Percentiles rank a stretch among this genome's conserved stretches.
phyloP scores from a whole-genome alignment of 1,140 invertebrate species.

The Formica exsecta region DNA sequence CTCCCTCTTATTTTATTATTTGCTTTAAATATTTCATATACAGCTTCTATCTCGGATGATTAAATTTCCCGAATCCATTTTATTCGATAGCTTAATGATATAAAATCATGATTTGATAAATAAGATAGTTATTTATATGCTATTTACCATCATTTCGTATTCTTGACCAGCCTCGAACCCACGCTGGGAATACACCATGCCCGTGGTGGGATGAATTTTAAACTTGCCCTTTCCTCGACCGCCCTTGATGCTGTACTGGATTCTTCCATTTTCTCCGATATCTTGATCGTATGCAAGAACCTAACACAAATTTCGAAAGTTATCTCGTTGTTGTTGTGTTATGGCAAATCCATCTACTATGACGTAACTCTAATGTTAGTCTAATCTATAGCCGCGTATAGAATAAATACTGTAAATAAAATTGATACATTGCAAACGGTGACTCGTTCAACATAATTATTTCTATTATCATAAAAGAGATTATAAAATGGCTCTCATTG shows the following conservation, averaged over 20 bases:
- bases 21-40: neutral
- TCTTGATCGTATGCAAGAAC: slow-evolving; percentile 95
- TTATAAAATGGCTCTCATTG: neutral
- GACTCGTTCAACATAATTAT: neutral
- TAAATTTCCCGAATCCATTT: neutral
- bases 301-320: slow-evolving; percentile 85
- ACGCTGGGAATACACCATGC: slow-evolving; percentile 91
- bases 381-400: slow-evolving; percentile 34
- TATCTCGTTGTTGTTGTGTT: neutral
- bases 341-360: slow-evolving; percentile 13
- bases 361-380: slow-evolving; percentile 31
- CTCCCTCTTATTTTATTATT: neutral
- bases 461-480: neutral
- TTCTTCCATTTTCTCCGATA: slow-evolving; percentile 92
- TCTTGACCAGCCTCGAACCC: slow-evolving; percentile 91
- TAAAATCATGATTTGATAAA: neutral
- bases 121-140: neutral
- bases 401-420: slow-evolving; percentile 34
- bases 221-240: slow-evolving; percentile 91
- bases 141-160: slow-evolving; percentile 92
- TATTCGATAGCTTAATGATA: neutral
- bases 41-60: neutral
- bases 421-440: neutral
- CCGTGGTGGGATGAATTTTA: slow-evolving; percentile 92
- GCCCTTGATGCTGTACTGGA: slow-evolving; percentile 93